phyloP scores from a whole-genome alignment of 2,113 vertebrate species.

The Melanotaenia duboulayi region DNA sequence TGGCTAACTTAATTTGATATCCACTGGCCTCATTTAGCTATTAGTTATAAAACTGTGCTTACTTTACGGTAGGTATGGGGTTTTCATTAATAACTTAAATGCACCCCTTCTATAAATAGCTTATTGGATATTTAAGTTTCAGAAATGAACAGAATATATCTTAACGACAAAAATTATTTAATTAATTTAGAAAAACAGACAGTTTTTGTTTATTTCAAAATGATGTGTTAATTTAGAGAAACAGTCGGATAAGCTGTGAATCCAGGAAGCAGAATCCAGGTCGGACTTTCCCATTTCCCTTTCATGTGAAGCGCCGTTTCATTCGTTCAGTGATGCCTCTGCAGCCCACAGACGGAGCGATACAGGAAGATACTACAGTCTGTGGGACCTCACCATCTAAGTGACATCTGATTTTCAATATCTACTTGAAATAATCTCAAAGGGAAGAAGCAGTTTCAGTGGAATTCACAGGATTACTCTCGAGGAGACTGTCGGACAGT shows the following conservation, averaged over 20 bases:
- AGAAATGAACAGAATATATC: too few relatives aligned
- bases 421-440: constrained; percentile 25
- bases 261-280: constrained; percentile 55
- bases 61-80: too few relatives aligned
- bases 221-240: too few relatives aligned
- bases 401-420: constrained; percentile 46
- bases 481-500: constrained; percentile 18
- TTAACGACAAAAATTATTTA: too few relatives aligned
- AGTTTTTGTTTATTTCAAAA: too few relatives aligned
- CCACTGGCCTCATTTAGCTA: too few relatives aligned
- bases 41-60: too few relatives aligned
- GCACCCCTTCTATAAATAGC: too few relatives aligned
- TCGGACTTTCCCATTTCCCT: constrained; percentile 47
- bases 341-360: constrained; percentile 70
- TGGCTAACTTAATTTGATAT: too few relatives aligned
- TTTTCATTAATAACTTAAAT: too few relatives aligned
- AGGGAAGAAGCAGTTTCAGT: constrained; percentile 14
- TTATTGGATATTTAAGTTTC: too few relatives aligned
- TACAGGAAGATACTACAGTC: constrained; percentile 62
- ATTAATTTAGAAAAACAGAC: too few relatives aligned
- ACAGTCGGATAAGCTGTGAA: background rate
- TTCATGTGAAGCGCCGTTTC: constrained; percentile 66
- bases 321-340: constrained; percentile 66
- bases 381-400: constrained; percentile 57
- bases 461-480: constrained; percentile 59